Evolutionary conservation across 2,797 vertebrate species (phyloP).

Genomic region (Pteropus rufus): DNA sequence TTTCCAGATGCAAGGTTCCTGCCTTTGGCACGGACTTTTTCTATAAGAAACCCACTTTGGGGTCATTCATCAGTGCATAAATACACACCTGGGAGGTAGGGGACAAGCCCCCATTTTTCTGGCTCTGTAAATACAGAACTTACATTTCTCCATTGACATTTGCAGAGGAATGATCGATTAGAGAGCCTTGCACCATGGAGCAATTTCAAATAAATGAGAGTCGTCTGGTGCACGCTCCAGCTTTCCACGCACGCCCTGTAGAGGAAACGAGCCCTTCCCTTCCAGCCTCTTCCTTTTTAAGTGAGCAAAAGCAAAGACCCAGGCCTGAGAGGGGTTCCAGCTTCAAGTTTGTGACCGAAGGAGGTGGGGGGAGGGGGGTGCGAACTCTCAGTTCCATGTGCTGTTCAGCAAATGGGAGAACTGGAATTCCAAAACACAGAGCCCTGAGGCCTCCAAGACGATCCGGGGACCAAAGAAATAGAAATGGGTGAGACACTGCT

Average conservation of each 20-base stretch:
- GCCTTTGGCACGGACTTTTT: slow-evolving; percentile 53
- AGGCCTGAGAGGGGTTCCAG: not conserved
- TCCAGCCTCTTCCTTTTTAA: not conserved
- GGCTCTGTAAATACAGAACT: slow-evolving; percentile 69
- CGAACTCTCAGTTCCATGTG: not conserved
- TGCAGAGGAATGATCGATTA: slow-evolving; percentile 62
- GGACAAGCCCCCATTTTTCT: slow-evolving; percentile 68
- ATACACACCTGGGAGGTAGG: slow-evolving; percentile 71
- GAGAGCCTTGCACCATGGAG: not conserved
- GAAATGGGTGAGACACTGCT: not conserved
- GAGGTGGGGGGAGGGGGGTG: not conserved
- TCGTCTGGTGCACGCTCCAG: not conserved
- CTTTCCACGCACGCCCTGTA: not conserved
- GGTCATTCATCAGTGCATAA: slow-evolving; percentile 73
- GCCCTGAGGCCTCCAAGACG: not conserved
- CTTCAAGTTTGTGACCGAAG: not conserved
- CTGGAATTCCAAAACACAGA: not conserved
- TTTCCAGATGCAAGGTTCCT: slow-evolving; percentile 63
- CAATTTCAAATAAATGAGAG: slow-evolving; percentile 59
- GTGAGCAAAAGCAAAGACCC: not conserved
- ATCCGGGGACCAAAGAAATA: not conserved
- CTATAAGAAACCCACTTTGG: slow-evolving; percentile 60
- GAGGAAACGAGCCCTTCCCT: slow-evolving; percentile 9
- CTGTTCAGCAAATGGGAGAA: not conserved
- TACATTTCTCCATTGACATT: slow-evolving; percentile 59